These are phyloP conservation scores for Vanessa atalanta DNA, from an alignment of 1,140 invertebrate genomes.

Conservation along the genomic window DNA sequence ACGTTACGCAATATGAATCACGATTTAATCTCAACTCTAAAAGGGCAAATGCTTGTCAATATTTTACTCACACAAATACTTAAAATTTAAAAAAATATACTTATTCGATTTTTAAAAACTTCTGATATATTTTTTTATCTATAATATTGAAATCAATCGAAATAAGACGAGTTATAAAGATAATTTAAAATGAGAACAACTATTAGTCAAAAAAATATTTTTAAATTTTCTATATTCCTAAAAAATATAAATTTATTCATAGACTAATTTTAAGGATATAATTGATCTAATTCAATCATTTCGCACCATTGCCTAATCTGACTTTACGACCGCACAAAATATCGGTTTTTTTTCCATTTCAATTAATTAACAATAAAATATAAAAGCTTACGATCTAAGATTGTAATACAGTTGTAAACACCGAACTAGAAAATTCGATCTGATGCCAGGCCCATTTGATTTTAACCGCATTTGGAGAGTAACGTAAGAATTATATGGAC, in stretches of 20 bases:
- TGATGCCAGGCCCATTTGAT: conserved; percentile 64
- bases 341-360: conserved; percentile 47
- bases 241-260: conserved; percentile 7
- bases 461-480: conserved; percentile 39
- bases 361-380: conserved; percentile 66
- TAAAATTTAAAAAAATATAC: too few relatives aligned
- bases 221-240: not conserved
- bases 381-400: conserved; percentile 70
- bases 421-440: conserved; percentile 66
- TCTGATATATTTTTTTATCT: too few relatives aligned
- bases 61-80: too few relatives aligned
- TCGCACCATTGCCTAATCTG: conserved; percentile 42
- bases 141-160: too few relatives aligned
- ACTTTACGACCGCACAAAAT: conserved; percentile 30
- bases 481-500: conserved; percentile 44
- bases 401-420: conserved; percentile 77
- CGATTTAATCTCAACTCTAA: too few relatives aligned
- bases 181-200: too few relatives aligned
- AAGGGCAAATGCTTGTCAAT: too few relatives aligned
- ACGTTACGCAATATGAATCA: too few relatives aligned
- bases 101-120: too few relatives aligned
- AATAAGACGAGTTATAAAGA: too few relatives aligned
- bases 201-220: too few relatives aligned
- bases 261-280: conserved; percentile 17
- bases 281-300: conserved; percentile 36